phyloP scores from a whole-genome alignment of 2,113 vertebrate species.

The Sander lucioperca region DNA sequence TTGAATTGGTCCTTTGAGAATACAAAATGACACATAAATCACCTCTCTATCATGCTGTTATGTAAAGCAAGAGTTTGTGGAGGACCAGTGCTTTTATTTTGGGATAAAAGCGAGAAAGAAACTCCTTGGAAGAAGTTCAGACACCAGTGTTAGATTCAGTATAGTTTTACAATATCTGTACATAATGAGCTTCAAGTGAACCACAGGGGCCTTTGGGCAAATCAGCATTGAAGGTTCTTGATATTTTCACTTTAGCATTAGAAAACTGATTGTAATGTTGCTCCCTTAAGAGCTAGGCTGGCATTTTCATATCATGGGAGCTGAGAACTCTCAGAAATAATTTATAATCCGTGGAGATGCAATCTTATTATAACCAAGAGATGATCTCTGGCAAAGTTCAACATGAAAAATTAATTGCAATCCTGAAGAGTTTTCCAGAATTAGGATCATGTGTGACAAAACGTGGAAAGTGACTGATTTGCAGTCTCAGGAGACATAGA shows the following conservation, averaged over 20 bases:
- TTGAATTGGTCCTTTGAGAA: too few species aligned
- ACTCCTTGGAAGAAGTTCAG: not conserved
- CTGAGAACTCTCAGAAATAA: conserved; percentile 55
- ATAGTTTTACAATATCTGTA: conserved; percentile 6
- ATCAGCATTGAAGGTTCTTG: conserved; percentile 62
- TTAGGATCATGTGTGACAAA: conserved; percentile 28
- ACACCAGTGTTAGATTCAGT: conserved; percentile 1
- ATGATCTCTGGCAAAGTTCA: conserved; percentile 64
- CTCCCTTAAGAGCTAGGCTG: conserved; percentile 56
- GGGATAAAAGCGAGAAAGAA: not conserved
- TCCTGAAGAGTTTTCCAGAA: conserved; percentile 25
- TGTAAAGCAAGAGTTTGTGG: not conserved
- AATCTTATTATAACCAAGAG: conserved; percentile 66
- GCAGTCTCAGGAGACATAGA: not conserved
- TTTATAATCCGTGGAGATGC: conserved; percentile 50
- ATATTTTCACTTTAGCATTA: conserved; percentile 69
- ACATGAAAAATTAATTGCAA: conserved; percentile 57
- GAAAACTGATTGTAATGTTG: conserved; percentile 65
- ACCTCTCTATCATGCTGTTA: not conserved
- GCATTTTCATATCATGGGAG: conserved; percentile 63
- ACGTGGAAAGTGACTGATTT: conserved; percentile 20
- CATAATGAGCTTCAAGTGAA: conserved; percentile 46
- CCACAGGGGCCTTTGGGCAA: conserved; percentile 35
- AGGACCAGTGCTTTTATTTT: conserved; percentile 10
- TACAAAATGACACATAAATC: too few species aligned